Percentiles rank a stretch among this genome's conserved stretches.
Conservation (phyloP, 2,797 vertebrate genomes). For the Amblyraja radiata region DNA sequence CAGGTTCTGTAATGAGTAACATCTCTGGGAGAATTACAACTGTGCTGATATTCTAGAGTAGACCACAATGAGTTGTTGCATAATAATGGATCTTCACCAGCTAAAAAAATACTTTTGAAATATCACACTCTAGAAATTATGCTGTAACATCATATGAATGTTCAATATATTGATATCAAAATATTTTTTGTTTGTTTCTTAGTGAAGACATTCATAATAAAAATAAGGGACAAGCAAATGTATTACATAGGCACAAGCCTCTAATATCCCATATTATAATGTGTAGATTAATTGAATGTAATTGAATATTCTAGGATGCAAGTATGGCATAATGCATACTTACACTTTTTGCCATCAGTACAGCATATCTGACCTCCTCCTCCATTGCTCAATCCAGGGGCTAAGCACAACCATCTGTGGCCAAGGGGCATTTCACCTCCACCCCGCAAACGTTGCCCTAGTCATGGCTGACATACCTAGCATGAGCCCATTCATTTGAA, state of each 20-base stretch:
- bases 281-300: background rate
- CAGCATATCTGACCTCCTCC: no score
- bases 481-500: no score
- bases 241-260: background rate
- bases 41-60: background rate
- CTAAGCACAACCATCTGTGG: no score
- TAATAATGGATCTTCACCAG: background rate
- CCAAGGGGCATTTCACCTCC: no score
- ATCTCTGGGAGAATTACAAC: background rate
- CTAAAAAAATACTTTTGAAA: background rate
- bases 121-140: background rate
- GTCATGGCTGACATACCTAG: no score
- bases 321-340: no score
- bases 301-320: background rate
- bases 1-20: background rate
- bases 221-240: no score
- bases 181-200: background rate
- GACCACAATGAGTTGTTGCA: background rate
- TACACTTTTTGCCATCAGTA: no score
- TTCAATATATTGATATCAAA: background rate
- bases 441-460: no score
- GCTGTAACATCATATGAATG: background rate
- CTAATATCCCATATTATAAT: background rate
- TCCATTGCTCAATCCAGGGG: no score
- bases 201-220: background rate